These are phyloP conservation scores for Dasypus novemcinctus DNA, from an alignment of 2,113 vertebrate species.

Conservation along the genomic window DNA sequence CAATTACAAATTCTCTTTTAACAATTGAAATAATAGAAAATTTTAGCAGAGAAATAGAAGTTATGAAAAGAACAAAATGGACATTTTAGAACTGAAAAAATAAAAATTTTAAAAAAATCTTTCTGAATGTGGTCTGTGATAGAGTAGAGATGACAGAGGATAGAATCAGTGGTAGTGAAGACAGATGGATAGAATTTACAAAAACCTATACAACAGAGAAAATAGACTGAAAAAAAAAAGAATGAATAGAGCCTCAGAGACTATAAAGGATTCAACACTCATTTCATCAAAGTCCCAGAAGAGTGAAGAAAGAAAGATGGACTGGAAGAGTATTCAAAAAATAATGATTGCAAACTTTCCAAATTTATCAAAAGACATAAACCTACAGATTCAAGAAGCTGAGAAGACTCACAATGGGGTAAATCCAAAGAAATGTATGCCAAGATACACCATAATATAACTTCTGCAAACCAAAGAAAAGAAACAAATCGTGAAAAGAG, in stretches of 20 bases:
- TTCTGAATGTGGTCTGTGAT: not conserved
- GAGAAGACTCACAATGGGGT: constrained; percentile 25
- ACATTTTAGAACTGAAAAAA: too few species aligned
- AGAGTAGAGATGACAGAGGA: not conserved
- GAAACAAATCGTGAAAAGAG: not conserved
- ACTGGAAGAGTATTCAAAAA: not conserved
- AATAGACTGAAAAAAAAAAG: not conserved
- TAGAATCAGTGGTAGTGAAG: not conserved
- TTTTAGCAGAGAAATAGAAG: not conserved
- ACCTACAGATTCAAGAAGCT: too few species aligned
- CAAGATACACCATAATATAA: not conserved
- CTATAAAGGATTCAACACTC: not conserved
- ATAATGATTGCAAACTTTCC: not conserved
- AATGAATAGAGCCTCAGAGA: not conserved
- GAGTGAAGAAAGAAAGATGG: not conserved
- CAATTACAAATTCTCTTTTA: not conserved
- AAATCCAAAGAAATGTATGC: constrained; percentile 16
- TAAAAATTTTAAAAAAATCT: not conserved
- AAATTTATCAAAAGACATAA: too few species aligned
- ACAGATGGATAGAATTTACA: not conserved
- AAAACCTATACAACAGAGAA: not conserved
- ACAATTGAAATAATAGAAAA: not conserved
- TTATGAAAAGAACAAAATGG: too few species aligned
- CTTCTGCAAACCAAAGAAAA: not conserved
- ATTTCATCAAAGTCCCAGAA: not conserved